phyloP scores from a whole-genome alignment of 2,888 invertebrate species.

The Tetrapedia diversipes region DNA sequence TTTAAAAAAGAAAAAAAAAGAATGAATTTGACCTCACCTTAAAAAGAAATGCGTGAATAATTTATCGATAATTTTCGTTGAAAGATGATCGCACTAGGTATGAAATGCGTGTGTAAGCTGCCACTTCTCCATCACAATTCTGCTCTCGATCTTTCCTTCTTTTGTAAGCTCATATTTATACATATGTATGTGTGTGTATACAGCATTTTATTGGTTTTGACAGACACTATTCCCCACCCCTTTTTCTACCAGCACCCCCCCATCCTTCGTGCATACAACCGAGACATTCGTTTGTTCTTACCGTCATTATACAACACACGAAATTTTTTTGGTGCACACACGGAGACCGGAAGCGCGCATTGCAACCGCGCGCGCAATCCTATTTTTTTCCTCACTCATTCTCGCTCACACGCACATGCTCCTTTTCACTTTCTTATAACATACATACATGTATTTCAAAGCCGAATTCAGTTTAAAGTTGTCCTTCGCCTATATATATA shows the following conservation, averaged over 20 bases:
- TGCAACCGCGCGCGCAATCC: constrained; percentile 4
- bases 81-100: constrained; percentile 38
- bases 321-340: constrained; percentile 14
- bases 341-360: background rate
- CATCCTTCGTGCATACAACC: constrained; percentile 63
- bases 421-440: background rate
- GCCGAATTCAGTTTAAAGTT: constrained; percentile 32
- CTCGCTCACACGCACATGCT: too few species aligned
- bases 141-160: constrained; percentile 27
- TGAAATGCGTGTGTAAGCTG: constrained; percentile 13
- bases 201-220: constrained; percentile 55
- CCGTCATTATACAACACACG: constrained; percentile 30
- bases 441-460: constrained; percentile 8
- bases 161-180: constrained; percentile 29
- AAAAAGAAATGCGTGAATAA: constrained; percentile 25
- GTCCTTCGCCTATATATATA: constrained; percentile 20
- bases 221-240: constrained; percentile 73
- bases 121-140: constrained; percentile 21
- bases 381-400: background rate
- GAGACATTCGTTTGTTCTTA: constrained; percentile 35
- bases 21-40: constrained; percentile 15
- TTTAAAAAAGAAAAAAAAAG: constrained; percentile 16
- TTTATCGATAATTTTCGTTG: constrained; percentile 33
- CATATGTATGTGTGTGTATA: background rate
- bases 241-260: constrained; percentile 67